Conservation (phyloP, 2,888 invertebrate genomes). For the Julus scanicus region DNA sequence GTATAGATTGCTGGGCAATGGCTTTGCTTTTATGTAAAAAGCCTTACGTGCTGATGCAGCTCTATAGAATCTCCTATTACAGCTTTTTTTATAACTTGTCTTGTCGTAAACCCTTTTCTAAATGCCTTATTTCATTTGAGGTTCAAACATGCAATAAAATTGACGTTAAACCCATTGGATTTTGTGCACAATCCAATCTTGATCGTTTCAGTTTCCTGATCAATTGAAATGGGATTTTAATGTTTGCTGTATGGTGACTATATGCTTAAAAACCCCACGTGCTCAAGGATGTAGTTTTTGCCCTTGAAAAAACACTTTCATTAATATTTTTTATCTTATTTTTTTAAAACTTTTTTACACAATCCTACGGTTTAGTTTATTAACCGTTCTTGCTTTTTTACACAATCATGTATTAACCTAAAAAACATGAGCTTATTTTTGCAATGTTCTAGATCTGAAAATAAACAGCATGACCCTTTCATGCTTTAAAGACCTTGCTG, state of each 20-base stretch:
- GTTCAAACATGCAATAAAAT: conserved; percentile 8
- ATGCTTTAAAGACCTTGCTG: background rate
- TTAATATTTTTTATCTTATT: too few species aligned
- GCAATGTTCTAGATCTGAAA: background rate
- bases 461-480: conserved; percentile 10
- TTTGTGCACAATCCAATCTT: background rate
- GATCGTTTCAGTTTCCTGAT: background rate
- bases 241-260: background rate
- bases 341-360: too few species aligned
- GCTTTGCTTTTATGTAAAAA: conserved; percentile 5
- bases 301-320: background rate
- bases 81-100: background rate
- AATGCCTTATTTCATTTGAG: conserved; percentile 19
- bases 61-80: background rate
- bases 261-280: background rate
- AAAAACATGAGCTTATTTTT: too few species aligned
- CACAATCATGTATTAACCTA: too few species aligned
- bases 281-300: background rate
- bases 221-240: background rate
- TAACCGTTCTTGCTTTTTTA: too few species aligned
- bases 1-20: background rate
- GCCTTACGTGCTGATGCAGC: background rate
- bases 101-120: conserved; percentile 9
- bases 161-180: background rate
- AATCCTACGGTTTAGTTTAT: too few species aligned